A percentile compares a stretch with the other conserved stretches of the same genome.
Conservation (phyloP, 2,113 vertebrate species). For the Aphyosemion australe region DNA sequence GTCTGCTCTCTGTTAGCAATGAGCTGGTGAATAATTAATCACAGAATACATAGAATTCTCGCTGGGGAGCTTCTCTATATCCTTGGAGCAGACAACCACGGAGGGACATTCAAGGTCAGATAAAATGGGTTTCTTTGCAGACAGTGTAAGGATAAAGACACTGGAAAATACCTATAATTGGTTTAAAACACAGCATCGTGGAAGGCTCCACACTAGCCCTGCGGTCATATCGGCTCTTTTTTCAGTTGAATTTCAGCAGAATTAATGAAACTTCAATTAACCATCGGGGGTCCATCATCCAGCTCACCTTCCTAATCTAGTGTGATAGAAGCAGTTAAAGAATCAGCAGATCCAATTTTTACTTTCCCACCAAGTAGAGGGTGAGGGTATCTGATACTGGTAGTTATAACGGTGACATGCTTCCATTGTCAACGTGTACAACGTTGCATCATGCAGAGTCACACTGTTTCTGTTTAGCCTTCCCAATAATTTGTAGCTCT, state of each 20-base stretch:
- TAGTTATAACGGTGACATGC: slow-evolving; percentile 28
- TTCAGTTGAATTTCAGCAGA: slow-evolving; percentile 69
- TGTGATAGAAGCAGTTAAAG: slow-evolving; percentile 66
- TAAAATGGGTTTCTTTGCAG: slow-evolving; percentile 72
- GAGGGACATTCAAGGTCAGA: slow-evolving; percentile 79
- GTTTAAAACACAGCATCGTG: slow-evolving; percentile 73
- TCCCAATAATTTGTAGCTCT: slow-evolving; percentile 42
- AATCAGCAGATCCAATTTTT: slow-evolving; percentile 64
- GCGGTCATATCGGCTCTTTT: slow-evolving; percentile 69
- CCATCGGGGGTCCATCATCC: slow-evolving; percentile 69
- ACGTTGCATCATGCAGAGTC: slow-evolving; percentile 21
- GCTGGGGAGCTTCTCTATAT: slow-evolving; percentile 62
- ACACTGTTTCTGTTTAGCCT: slow-evolving; percentile 39
- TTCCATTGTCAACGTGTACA: slow-evolving; percentile 33
- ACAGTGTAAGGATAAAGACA: slow-evolving; percentile 69
- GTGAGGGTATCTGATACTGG: slow-evolving; percentile 26
- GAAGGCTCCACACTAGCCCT: slow-evolving; percentile 63
- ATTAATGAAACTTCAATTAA: slow-evolving; percentile 81
- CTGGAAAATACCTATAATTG: slow-evolving; percentile 77
- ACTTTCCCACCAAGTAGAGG: slow-evolving; percentile 37
- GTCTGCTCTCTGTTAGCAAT: slow-evolving; percentile 70
- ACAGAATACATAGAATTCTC: slow-evolving; percentile 76
- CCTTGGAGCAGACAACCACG: slow-evolving; percentile 69
- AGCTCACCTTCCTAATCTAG: slow-evolving; percentile 68
- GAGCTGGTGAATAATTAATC: slow-evolving; percentile 80